These are phyloP conservation scores for Thereva unica DNA, from an alignment of 2,888 invertebrate species.

Conservation along the genomic window DNA sequence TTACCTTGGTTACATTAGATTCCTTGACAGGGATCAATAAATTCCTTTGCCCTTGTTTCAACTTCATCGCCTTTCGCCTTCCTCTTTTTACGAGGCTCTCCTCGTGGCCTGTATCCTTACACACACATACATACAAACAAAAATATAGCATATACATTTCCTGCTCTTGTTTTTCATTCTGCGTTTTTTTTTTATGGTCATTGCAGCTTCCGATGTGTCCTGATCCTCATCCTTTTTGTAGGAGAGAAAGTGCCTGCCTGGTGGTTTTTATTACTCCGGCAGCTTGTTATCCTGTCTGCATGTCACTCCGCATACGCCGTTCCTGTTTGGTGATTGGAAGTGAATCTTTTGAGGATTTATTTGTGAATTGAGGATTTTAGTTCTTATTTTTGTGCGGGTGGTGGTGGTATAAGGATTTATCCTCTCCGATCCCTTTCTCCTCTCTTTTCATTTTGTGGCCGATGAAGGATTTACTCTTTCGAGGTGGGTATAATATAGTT, in stretches of 20 bases:
- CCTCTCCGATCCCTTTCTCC: no score
- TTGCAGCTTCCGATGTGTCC: conserved; percentile 10
- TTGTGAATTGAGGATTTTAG: conserved; percentile 5
- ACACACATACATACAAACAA: no score
- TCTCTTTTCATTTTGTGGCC: no score
- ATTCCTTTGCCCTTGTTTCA: conserved; percentile 13
- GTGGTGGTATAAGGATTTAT: no score
- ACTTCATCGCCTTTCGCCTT: conserved; percentile 7
- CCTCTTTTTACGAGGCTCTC: not conserved
- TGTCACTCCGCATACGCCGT: conserved; percentile 13
- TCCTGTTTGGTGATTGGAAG: conserved; percentile 10
- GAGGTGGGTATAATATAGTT: no score
- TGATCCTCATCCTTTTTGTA: no score
- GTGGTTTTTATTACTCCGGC: conserved; percentile 19
- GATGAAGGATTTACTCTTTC: no score
- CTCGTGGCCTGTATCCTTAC: conserved; percentile 8
- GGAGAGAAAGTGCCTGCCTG: conserved; percentile 15
- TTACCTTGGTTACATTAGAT: conserved; percentile 5
- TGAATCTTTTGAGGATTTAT: conserved; percentile 26
- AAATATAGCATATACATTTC: no score
- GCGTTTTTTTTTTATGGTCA: no score
- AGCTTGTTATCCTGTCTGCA: conserved; percentile 30
- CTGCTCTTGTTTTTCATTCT: no score
- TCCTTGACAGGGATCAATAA: conserved; percentile 20
- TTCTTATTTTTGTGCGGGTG: no score